Conservation (phyloP, 2,888 invertebrate genomes). For the Pristionchus exspectatus region DNA sequence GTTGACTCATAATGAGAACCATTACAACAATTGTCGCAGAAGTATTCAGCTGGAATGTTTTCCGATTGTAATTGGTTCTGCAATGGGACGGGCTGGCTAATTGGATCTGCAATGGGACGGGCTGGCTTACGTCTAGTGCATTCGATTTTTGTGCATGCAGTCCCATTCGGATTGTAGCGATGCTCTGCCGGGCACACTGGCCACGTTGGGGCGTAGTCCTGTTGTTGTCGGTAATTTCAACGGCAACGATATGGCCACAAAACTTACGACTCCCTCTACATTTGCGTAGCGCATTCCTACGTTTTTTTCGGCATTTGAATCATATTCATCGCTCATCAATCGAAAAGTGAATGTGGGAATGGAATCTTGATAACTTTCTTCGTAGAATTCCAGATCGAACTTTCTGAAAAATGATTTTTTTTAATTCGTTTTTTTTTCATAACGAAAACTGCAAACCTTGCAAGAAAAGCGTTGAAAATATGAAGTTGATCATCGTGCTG, state of each 20-base stretch:
- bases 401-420: background rate
- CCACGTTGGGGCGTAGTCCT: background rate
- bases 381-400: background rate
- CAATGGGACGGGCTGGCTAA: no score
- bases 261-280: background rate
- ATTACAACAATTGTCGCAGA: slow-evolving; percentile 31
- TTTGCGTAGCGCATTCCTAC: background rate
- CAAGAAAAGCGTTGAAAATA: background rate
- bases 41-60: background rate
- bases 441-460: background rate
- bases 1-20: background rate
- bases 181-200: background rate
- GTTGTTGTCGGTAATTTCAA: background rate
- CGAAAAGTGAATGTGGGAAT: background rate
- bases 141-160: background rate
- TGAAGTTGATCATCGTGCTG: background rate
- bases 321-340: background rate
- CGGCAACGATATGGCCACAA: background rate
- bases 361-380: background rate
- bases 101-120: no score
- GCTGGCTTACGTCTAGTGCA: background rate
- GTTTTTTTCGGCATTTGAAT: background rate
- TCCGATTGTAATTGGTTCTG: no score
- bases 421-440: background rate
- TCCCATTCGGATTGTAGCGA: background rate